These are phyloP conservation scores for Lagopus muta DNA, from an alignment of 2,113 vertebrate species.

Conservation along the genomic window DNA sequence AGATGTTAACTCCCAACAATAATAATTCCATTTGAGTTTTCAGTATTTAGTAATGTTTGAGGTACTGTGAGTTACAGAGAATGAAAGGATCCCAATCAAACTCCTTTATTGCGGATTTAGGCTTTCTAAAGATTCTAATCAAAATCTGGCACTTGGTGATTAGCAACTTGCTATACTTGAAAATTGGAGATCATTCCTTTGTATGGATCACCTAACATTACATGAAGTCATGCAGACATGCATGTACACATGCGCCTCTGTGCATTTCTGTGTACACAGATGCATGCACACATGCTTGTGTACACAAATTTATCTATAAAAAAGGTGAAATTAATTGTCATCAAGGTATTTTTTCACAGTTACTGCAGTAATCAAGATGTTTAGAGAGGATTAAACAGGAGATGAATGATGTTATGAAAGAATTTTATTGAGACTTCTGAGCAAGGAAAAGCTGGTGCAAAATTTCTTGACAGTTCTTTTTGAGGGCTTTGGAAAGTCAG, in stretches of 20 bases:
- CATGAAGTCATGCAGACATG: fast-evolving
- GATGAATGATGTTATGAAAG: background rate
- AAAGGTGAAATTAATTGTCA: background rate
- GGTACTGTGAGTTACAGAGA: background rate
- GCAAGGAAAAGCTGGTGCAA: background rate
- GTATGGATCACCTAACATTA: background rate
- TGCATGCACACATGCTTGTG: background rate
- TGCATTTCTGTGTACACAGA: background rate
- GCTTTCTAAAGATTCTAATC: background rate
- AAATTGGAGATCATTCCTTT: background rate
- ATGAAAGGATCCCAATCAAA: background rate
- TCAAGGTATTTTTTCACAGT: background rate
- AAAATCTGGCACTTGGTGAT: background rate
- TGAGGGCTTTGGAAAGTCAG: background rate
- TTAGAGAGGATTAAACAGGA: background rate
- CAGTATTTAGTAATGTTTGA: background rate
- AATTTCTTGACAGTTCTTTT: background rate
- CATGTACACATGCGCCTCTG: background rate
- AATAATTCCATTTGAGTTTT: background rate
- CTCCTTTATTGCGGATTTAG: background rate
- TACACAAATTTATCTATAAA: background rate
- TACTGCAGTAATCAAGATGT: background rate
- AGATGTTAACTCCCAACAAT: background rate
- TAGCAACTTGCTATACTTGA: background rate
- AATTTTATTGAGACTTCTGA: background rate